Evolutionary conservation across 2,797 vertebrate genomes (phyloP), one percentile per base, ranked within the genome.

Genomic region (Halcyon smyrnensis): DNA sequence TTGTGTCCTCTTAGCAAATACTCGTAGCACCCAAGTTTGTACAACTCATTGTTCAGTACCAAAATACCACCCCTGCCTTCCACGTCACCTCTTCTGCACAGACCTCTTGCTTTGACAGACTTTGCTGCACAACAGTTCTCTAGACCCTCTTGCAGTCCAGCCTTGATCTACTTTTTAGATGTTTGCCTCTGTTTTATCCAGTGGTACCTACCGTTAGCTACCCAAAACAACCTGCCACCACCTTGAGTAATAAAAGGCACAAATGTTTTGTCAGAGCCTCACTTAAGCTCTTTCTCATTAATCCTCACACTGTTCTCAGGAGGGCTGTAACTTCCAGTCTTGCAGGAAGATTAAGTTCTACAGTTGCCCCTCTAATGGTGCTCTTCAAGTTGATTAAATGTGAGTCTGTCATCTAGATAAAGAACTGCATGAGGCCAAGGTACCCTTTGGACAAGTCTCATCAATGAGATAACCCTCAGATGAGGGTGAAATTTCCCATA

Each of bases 21-120:
- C 7, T 27, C 24, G 20, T 21, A 46, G 51, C 77, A 79, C 14
- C 21, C 21, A 32, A 16, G 10, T 18, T 69, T 41, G 34, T 64
- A 59, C 7, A 19, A 59, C 46, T 15, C 23, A 2, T 8, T 53
- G 10, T 51, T 60, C 1, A 2, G 8, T 15, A 43, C 30, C 15
- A 23, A 0, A 0, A 46, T 2, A 28, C 3, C n/a, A 32, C 2
- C 8, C 30, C 14, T 34, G 15, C 5, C 60, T 60, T 82, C 34
- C 41, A 53, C 59, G 39, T 56, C 64, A 65, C 56, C 23, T 69
- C 68, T 60, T 1, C 54, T 54, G 11, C 73, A 90, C 65, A 54
- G 27, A 63, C 18, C 23, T 34, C 41, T 57, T 60, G 21, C 25
- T 76, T 28, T 0, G 3, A 41, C 36, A 69, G 12, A 23, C 11